Base-by-base conservation (phyloP, 37 sponge, comb jelly and placozoan genomes). In the Cladorhizidae sp. region DNA sequence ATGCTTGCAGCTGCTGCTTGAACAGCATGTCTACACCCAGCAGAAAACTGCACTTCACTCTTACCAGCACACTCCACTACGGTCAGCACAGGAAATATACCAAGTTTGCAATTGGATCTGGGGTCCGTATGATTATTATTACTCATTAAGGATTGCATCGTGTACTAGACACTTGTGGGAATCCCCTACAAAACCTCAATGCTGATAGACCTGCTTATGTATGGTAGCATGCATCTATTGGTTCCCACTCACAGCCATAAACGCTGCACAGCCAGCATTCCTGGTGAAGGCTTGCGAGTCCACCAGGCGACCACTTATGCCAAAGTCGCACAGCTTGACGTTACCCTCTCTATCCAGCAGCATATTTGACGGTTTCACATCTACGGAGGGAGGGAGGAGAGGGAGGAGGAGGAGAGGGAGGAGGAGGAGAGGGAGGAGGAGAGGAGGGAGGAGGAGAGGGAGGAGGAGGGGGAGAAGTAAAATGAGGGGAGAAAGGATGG, bases 281-380 rank as follows among this genome's bases (percentile, higher is more conserved):
- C 94, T 86, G 3, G 97, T 96, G 73, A 72, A 74, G 20, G 91
- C 97, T 50, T 88, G 85, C 21, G 94, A 93, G 70, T 96, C 92
- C 40, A 96, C 94, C 31, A 96, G 87, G 14, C 91, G 83, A 15
- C 92, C 94, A 80, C 94, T 94, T 69, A 96, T 96, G 2, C 97
- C 97, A 88, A 96, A 96, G 51, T 96, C 97, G 84, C 97, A 96
- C 67, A 96, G 61, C 69, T 96, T 96, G 21, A 96, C 85, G 22
- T 88, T 74, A 0, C 97, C 97, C 22, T 54, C 3, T 1, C 65
- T 40, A 57, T 90, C 89, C 62, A 96, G 69, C 29, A 96, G 81
- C 22, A 96, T 93, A 49, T 96, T 96, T 26, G 94, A 93, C 0
- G 97, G 97, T 67, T 95, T 95, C 40, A 95, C 92, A 88, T 95